Percentiles rank a stretch among this genome's conserved stretches.
These are phyloP conservation scores for Myotis myotis DNA, from an alignment of 2,797 vertebrate species.

Conservation along the genomic window DNA sequence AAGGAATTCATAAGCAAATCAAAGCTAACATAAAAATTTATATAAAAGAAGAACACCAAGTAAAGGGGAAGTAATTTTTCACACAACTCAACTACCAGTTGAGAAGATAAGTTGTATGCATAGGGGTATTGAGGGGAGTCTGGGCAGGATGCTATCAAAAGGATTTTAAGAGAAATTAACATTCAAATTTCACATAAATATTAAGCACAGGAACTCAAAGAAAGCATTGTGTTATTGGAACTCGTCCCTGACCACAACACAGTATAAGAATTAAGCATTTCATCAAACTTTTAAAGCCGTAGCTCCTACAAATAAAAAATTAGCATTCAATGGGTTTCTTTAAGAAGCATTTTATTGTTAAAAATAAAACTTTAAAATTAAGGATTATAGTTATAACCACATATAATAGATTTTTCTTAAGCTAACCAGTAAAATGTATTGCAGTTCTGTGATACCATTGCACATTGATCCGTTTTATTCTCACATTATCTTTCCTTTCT, in stretches of 20 bases:
- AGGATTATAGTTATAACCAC: neutral
- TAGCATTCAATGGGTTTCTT: neutral
- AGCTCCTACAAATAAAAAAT: neutral
- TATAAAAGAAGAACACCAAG: neutral
- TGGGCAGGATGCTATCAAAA: neutral
- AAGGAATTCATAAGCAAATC: neutral
- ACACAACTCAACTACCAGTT: neutral
- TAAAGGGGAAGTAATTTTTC: neutral
- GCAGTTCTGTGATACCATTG: neutral
- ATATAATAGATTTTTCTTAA: neutral
- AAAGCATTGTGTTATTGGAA: neutral
- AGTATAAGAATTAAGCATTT: neutral
- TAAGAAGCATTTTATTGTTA: neutral
- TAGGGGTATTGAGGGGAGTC: neutral
- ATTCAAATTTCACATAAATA: neutral
- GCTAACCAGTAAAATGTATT: neutral
- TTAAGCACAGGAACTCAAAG: neutral
- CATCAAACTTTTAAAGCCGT: neutral
- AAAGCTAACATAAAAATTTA: neutral
- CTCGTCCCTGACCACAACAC: neutral
- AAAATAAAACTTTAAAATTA: conserved; percentile 9
- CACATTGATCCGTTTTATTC: neutral
- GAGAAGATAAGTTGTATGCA: neutral
- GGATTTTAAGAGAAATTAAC: neutral
- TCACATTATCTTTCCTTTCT: conserved; percentile 27